Conservation (phyloP, 2,888 invertebrate species). For the Dryobota labecula region DNA sequence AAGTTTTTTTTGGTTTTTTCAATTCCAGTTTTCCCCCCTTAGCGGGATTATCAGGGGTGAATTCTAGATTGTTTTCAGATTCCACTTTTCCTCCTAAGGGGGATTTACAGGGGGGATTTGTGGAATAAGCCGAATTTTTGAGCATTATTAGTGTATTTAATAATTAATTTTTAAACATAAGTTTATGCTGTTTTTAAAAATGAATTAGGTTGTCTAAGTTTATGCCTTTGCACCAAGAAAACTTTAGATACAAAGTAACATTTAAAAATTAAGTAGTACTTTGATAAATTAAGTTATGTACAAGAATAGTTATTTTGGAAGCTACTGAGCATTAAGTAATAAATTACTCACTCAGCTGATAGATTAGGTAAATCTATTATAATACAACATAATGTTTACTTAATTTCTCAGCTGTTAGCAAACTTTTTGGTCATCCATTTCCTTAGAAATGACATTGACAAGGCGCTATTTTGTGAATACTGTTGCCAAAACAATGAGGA, state of each 20-base stretch:
- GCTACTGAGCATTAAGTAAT: slow-evolving; percentile 8
- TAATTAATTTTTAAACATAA: neutral
- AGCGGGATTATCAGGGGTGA: no score
- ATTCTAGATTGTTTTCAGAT: no score
- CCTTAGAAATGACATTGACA: slow-evolving; percentile 17
- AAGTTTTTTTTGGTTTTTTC: no score
- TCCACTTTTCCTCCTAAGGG: no score
- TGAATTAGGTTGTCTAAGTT: neutral
- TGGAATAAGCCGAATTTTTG: no score
- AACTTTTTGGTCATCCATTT: slow-evolving; percentile 32
- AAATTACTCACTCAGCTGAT: slow-evolving; percentile 31
- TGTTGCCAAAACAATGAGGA: slow-evolving; percentile 3
- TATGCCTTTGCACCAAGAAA: neutral
- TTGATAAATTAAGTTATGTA: neutral
- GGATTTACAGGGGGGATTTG: no score
- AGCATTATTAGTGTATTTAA: neutral
- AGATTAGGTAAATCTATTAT: slow-evolving; percentile 9
- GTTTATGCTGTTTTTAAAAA: neutral
- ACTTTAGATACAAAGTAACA: neutral
- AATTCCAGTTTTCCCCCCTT: no score
- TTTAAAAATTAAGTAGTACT: no score
- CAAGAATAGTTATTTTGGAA: slow-evolving; percentile 14
- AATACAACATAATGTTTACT: slow-evolving; percentile 17
- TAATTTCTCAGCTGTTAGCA: slow-evolving; percentile 9
- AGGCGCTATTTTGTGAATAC: slow-evolving; percentile 6